Evolutionary conservation across 1,140 invertebrate genomes (phyloP).

Genomic region (Pachypeltis micranthus): DNA sequence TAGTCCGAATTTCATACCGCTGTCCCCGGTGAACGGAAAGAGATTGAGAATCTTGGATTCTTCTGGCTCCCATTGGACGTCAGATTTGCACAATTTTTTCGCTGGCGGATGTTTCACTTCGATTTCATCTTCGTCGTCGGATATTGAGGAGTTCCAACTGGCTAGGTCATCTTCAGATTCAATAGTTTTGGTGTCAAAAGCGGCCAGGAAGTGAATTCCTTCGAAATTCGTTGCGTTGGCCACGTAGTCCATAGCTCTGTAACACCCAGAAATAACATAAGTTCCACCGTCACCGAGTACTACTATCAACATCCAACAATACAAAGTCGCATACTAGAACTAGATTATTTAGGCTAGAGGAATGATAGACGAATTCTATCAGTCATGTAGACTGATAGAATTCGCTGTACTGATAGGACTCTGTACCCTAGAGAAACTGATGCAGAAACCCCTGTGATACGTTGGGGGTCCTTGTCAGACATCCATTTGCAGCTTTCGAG

Average conservation of each 20-base stretch:
- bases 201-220: not conserved
- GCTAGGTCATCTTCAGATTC: not conserved
- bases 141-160: not conserved
- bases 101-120: not conserved
- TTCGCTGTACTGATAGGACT: too few relatives aligned
- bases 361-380: too few relatives aligned
- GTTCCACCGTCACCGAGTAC: too few relatives aligned
- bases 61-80: not conserved
- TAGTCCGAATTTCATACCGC: not conserved
- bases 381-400: too few relatives aligned
- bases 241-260: not conserved
- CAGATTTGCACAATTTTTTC: not conserved
- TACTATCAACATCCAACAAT: too few relatives aligned
- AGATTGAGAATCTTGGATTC: not conserved
- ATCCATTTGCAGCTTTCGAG: too few relatives aligned
- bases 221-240: not conserved
- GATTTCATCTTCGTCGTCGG: not conserved
- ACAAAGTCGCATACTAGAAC: too few relatives aligned
- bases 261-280: too few relatives aligned
- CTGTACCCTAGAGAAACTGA: too few relatives aligned
- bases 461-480: too few relatives aligned
- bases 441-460: too few relatives aligned
- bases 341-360: too few relatives aligned
- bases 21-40: not conserved
- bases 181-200: not conserved